Base-by-base conservation (phyloP, 1,140 invertebrate species). In the Sitodiplosis mosellana region DNA sequence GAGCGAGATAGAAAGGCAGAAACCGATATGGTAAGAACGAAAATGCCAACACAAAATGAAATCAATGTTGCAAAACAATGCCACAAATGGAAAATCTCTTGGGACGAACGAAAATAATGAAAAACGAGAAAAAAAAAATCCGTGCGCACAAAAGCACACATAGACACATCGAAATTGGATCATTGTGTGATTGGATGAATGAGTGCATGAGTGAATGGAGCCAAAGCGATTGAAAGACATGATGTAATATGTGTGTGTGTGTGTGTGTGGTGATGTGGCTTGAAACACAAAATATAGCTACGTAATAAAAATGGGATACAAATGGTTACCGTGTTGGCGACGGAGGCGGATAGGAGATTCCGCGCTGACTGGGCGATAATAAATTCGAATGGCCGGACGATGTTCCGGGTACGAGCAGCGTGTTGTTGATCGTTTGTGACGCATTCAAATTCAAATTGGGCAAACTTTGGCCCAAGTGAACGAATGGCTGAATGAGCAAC, bases 291-390 rank as follows among this genome's bases (percentile, higher is more conserved):
- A n/a, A n/a, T n/a, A n/a, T n/a, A n/a, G n/a, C n/a, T n/a, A n/a
- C n/a, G n/a, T n/a, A n/a, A n/a, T n/a, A n/a, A n/a, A n/a, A n/a
- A n/a, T n/a, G 12, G 14, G 14, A n/a, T 38, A 3, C 12, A 38
- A n/a, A 5, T 47, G 18, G 18, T 40, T 58, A 64, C 62, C 78
- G 69, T 40, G 79, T 77, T 40, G 81, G 81, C 37, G 79, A 82
- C 33, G 80, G 81, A 21, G 81, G 81, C 49, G 81, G 81, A 63
- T 84, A 83, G 17, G 79, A 81, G 53, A 81, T 76, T 49, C 80
- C 81, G 59, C 76, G 61, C 50, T 73, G 71, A 49, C 66, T 69
- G 36, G 69, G 69, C 54, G 69, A 71, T 54, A 71, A 55, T 49
- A 72, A 56, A 54, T 65, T 64, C 51, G 62, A 64, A 57, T 66